These are phyloP conservation scores for Hippotragus niger DNA, from an alignment of 2,113 vertebrate genomes.

Conservation along the genomic window DNA sequence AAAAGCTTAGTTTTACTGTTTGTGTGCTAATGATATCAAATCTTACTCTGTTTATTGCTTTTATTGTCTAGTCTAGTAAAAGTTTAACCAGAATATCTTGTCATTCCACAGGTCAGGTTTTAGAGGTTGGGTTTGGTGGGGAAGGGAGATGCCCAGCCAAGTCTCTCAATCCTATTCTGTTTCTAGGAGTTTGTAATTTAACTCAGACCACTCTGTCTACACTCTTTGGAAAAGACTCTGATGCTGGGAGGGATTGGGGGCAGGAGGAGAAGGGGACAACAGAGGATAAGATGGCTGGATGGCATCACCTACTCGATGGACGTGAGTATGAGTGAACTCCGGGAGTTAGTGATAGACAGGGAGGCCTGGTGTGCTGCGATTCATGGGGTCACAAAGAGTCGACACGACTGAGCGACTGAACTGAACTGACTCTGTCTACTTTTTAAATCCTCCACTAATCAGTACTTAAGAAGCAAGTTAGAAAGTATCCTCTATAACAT, in stretches of 20 bases:
- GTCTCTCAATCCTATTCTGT: neutral
- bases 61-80: neutral
- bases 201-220: neutral
- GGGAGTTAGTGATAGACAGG: no score
- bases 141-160: neutral
- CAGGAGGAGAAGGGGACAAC: no score
- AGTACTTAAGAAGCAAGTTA: neutral
- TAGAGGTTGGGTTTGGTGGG: neutral
- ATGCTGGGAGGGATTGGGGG: no score
- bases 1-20: neutral
- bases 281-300: no score
- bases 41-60: neutral
- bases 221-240: no score
- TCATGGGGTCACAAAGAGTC: no score
- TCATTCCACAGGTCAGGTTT: neutral
- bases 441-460: neutral
- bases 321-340: no score
- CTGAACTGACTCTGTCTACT: neutral
- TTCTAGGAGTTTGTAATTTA: neutral
- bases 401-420: no score
- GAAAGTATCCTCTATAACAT: neutral
- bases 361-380: no score
- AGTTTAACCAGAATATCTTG: conserved; percentile 1
- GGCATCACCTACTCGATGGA: no score
- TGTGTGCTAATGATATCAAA: neutral